Conservation (phyloP, 2,797 vertebrate genomes). For the Macropodus opercularis region DNA sequence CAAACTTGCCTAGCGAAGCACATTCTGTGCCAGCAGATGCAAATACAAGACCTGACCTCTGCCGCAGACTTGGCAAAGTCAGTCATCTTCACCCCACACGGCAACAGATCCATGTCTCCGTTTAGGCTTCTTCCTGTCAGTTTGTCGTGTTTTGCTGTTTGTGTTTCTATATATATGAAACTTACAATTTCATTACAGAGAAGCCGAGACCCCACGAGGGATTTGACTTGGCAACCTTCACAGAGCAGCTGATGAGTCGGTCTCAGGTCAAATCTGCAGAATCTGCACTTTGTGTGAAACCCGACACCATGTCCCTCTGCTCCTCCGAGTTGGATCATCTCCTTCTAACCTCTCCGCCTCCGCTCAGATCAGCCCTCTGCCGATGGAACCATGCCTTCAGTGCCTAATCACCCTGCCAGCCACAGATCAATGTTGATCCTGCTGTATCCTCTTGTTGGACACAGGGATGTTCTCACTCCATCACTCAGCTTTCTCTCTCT, state of each 20-base stretch:
- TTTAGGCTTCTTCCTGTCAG: neutral
- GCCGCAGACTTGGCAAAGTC: conserved; percentile 66
- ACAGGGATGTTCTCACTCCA: conserved; percentile 10
- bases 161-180: conserved; percentile 13
- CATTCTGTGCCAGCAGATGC: conserved; percentile 61
- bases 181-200: conserved; percentile 44
- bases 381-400: conserved; percentile 57
- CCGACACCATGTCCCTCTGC: conserved; percentile 41
- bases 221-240: conserved; percentile 51
- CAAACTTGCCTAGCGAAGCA: conserved; percentile 63
- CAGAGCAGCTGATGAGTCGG: conserved; percentile 37
- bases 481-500: neutral
- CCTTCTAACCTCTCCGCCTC: conserved; percentile 4
- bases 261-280: conserved; percentile 69
- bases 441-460: conserved; percentile 50
- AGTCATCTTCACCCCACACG: conserved; percentile 30
- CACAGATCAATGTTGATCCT: conserved; percentile 63
- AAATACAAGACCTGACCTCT: conserved; percentile 68
- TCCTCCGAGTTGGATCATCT: conserved; percentile 3
- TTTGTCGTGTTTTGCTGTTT: conserved; percentile 14
- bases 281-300: conserved; percentile 72
- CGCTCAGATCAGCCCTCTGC: conserved; percentile 33
- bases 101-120: neutral
- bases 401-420: conserved; percentile 48
- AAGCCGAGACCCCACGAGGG: conserved; percentile 48